phyloP scores from a whole-genome alignment of 1,140 invertebrate genomes.

The Dysdera silvatica region DNA sequence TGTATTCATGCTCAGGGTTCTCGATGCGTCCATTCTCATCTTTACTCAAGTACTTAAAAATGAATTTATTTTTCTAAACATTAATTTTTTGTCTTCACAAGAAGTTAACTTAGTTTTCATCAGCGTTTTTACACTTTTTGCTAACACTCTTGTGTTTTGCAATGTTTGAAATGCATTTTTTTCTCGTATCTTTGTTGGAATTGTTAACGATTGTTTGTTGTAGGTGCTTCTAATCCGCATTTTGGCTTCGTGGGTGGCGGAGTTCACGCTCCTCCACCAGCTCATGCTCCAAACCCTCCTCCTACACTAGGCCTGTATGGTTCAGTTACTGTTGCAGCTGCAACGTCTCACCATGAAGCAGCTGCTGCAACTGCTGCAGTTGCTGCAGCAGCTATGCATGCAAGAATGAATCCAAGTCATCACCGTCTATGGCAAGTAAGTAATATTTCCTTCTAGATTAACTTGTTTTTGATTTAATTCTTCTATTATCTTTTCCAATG shows the following conservation, averaged over 20 bases:
- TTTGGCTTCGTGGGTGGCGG: constrained; percentile 10
- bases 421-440: constrained; percentile 58
- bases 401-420: constrained; percentile 61
- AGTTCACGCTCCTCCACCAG: constrained; percentile 17
- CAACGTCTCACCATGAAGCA: constrained; percentile 13
- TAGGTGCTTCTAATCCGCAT: constrained; percentile 21
- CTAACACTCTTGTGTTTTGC: no score
- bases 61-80: neutral
- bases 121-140: no score
- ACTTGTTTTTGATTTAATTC: no score
- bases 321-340: constrained; percentile 33
- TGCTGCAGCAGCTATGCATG: constrained; percentile 15
- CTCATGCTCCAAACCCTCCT: constrained; percentile 16
- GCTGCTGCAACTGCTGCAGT: constrained; percentile 4
- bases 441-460: no score
- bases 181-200: no score
- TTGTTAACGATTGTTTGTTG: no score
- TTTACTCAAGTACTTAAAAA: constrained; percentile 29
- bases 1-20: constrained; percentile 9
- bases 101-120: no score
- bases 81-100: no score
- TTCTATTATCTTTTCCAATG: no score
- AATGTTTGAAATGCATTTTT: no score
- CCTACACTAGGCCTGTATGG: constrained; percentile 26
- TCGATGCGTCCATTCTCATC: constrained; percentile 21